These are phyloP conservation scores for Lathamus discolor DNA, from an alignment of 2,113 vertebrate species.

Conservation along the genomic window DNA sequence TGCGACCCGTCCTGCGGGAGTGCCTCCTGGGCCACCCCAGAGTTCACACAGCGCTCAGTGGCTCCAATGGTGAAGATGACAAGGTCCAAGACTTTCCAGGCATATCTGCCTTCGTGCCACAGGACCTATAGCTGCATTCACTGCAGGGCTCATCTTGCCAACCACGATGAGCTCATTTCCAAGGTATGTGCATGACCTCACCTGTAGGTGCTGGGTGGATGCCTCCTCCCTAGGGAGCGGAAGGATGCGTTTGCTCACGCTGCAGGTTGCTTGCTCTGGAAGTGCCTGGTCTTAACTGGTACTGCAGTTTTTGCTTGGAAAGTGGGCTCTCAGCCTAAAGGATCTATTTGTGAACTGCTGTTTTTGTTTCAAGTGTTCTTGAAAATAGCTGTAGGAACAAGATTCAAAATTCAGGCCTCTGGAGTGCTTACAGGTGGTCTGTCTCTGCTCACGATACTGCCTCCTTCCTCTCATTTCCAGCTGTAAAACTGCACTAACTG, in stretches of 20 bases:
- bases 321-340: not conserved
- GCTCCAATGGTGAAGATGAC: conserved; percentile 99
- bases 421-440: not conserved
- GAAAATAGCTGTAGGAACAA: not conserved
- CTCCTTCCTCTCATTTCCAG: not conserved
- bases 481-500: not conserved
- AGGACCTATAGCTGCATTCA: conserved; percentile 99
- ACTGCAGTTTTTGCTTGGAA: not conserved
- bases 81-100: conserved; percentile 99
- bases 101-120: conserved; percentile 95
- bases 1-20: conserved; percentile 97
- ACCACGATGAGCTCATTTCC: conserved; percentile 98
- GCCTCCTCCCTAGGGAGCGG: not conserved
- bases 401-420: not conserved
- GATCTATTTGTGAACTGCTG: not conserved
- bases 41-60: conserved; percentile 75
- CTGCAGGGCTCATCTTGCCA: conserved; percentile 96
- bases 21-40: conserved; percentile 95
- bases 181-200: conserved; percentile 80
- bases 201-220: not conserved
- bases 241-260: fast-evolving
- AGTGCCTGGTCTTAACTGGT: not conserved
- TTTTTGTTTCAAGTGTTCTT: not conserved
- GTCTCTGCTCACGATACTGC: not conserved
- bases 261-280: not conserved